Evolutionary conservation across 2,113 vertebrate genomes (phyloP).

Genomic region (Zapornia atra): DNA sequence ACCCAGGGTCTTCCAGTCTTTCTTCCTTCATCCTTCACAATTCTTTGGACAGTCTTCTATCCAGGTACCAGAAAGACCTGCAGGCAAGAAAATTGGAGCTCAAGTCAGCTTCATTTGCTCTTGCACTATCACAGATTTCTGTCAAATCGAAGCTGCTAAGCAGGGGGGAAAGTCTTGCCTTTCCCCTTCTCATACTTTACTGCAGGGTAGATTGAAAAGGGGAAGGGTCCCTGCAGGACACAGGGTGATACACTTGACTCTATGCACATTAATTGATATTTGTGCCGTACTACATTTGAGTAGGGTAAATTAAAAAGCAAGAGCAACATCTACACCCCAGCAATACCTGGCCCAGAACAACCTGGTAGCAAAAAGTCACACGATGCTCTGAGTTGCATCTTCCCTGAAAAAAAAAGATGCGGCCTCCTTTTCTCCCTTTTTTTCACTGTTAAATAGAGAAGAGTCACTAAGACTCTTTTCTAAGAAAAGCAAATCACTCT

Average conservation of each 20-base stretch:
- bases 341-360: background rate
- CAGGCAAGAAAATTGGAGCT: background rate
- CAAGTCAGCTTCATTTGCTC: fast-evolving
- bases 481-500: background rate
- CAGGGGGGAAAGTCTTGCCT: background rate
- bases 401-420: background rate
- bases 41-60: background rate
- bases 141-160: background rate
- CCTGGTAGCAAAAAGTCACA: background rate
- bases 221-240: background rate
- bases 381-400: background rate
- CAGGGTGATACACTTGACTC: background rate
- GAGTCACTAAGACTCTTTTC: background rate
- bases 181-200: background rate
- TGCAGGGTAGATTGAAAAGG: background rate
- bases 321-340: background rate
- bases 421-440: background rate
- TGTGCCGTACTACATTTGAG: background rate
- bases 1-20: background rate
- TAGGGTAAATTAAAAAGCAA: background rate
- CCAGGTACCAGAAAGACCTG: background rate
- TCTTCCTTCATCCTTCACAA: background rate
- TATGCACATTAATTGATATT: background rate
- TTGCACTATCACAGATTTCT: background rate
- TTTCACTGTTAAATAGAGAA: background rate